phyloP scores from a whole-genome alignment of 2,797 vertebrate species.

The Eupleurogrammus muticus region DNA sequence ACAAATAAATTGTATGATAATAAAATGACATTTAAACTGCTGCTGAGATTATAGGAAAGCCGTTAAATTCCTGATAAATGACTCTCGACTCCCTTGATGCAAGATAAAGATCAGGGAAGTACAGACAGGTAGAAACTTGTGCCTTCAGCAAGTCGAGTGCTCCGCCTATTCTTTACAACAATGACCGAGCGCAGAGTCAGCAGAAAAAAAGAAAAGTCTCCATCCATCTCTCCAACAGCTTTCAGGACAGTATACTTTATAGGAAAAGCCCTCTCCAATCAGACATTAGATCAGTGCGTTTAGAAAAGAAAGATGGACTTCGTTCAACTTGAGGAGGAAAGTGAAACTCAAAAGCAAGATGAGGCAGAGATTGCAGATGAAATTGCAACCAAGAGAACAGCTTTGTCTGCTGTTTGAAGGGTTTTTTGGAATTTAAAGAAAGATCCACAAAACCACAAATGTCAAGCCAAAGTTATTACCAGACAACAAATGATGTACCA shows the following conservation, averaged over 20 bases:
- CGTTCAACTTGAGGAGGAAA: no score
- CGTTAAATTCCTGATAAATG: conserved; percentile 15
- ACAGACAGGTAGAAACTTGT: conserved; percentile 60
- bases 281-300: no score
- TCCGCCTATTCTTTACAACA: conserved; percentile 26
- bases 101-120: conserved; percentile 28
- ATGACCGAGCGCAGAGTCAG: conserved; percentile 19
- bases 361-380: no score
- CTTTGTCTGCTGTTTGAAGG: no score
- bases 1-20: background rate
- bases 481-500: no score
- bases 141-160: conserved; percentile 2
- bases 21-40: background rate
- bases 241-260: background rate
- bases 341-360: no score
- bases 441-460: no score
- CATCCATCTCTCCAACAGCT: background rate
- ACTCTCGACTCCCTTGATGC: conserved; percentile 21
- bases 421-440: no score
- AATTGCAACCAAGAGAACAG: no score
- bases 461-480: no score
- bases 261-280: no score
- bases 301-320: no score
- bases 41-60: background rate
- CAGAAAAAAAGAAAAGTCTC: conserved; percentile 18